Conservation (phyloP, 2,797 vertebrate species). For the Paratrypauchen microcephalus region DNA sequence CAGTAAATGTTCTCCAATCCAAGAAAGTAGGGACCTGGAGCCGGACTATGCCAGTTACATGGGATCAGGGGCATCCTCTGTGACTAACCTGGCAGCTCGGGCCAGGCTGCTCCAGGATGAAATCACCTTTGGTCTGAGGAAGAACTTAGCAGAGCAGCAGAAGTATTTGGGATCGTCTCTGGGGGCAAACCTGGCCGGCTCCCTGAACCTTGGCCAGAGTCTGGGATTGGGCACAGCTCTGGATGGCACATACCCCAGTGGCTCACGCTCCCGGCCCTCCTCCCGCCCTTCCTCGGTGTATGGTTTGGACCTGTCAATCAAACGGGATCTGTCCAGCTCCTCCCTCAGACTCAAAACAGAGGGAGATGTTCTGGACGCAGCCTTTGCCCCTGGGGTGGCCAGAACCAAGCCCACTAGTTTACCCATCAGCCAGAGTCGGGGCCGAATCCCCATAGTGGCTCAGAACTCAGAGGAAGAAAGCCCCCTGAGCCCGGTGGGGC, state of each 20-base stretch:
- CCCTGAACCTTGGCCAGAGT: constrained; percentile 84
- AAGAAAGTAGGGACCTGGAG: constrained; percentile 94
- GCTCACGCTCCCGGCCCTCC: constrained; percentile 91
- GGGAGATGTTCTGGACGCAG: constrained; percentile 88
- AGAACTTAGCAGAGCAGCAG: constrained; percentile 96
- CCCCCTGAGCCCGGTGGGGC: constrained; percentile 96
- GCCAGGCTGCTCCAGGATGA: constrained; percentile 96
- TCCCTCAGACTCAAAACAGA: constrained; percentile 94
- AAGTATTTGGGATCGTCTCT: constrained; percentile 90
- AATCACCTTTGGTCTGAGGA: constrained; percentile 94
- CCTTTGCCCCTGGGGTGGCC: constrained; percentile 87
- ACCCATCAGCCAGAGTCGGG: constrained; percentile 97
- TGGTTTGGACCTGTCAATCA: constrained; percentile 94
- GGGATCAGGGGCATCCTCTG: constrained; percentile 87
- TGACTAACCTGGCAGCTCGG: constrained; percentile 89
- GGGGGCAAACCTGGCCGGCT: constrained; percentile 84
- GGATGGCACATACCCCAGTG: constrained; percentile 92
- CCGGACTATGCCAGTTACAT: constrained; percentile 92
- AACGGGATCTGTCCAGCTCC: constrained; percentile 94
- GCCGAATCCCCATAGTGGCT: constrained; percentile 95
- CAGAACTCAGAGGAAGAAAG: constrained; percentile 99
- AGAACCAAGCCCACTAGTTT: constrained; percentile 96
- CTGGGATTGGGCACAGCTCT: constrained; percentile 82
- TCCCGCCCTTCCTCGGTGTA: constrained; percentile 97
- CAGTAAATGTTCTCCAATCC: constrained; percentile 96